These are phyloP conservation scores for Anniella stebbinsi DNA, from an alignment of 2,797 vertebrate genomes.

Conservation along the genomic window DNA sequence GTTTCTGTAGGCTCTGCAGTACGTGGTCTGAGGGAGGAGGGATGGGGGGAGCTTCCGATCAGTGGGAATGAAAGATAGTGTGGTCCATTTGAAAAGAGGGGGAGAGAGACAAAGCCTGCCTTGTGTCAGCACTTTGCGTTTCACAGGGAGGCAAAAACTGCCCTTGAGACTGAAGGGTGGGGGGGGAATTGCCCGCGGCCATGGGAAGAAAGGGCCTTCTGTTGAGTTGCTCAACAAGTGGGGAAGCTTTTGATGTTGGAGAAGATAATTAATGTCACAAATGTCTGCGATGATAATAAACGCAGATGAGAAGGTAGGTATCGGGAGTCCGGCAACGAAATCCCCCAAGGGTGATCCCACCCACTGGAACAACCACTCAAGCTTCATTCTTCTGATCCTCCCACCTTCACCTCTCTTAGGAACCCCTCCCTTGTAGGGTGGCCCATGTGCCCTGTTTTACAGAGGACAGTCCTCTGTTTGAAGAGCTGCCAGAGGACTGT, in stretches of 20 bases:
- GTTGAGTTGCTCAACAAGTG: slow-evolving; percentile 29
- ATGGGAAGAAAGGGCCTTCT: slow-evolving; percentile 37
- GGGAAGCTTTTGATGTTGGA: slow-evolving; percentile 36
- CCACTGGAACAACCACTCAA: slow-evolving; percentile 9
- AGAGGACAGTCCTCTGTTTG: no score
- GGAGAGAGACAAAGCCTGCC: slow-evolving; percentile 24
- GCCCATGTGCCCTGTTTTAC: no score
- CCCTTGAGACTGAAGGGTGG: slow-evolving; percentile 1
- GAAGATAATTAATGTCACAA: slow-evolving; percentile 38
- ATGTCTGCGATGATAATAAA: slow-evolving; percentile 35
- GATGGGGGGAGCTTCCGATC: background rate
- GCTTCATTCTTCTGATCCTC: slow-evolving; percentile 2
- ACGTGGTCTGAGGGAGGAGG: background rate
- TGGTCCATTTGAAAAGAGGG: slow-evolving; percentile 6
- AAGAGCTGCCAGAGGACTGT: no score
- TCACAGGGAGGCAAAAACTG: slow-evolving; percentile 24
- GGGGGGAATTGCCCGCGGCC: slow-evolving; percentile 21
- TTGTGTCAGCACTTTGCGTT: slow-evolving; percentile 36
- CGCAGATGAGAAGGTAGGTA: slow-evolving; percentile 1
- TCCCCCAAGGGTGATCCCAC: slow-evolving; percentile 22
- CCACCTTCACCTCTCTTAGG: background rate
- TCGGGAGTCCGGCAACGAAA: slow-evolving; percentile 5
- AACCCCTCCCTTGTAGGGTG: background rate
- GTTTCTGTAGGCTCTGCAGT: slow-evolving; percentile 3
- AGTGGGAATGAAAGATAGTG: slow-evolving; percentile 18